phyloP scores from a whole-genome alignment of 1,140 invertebrate genomes.

The Scaptomyza pallida region DNA sequence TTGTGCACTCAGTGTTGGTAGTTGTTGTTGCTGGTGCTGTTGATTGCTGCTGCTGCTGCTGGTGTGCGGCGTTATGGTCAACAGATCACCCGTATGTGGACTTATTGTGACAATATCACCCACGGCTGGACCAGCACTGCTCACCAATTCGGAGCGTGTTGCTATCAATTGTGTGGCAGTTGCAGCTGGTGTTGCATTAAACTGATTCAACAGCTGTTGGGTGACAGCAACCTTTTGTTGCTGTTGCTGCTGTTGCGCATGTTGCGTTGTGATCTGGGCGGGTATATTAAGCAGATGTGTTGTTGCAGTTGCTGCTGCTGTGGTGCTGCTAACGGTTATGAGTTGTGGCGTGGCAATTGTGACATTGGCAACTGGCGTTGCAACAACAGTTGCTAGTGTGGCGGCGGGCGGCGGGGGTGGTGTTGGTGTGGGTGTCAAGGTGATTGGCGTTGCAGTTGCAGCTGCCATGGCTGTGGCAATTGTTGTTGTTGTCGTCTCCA shows the following conservation, averaged over 20 bases:
- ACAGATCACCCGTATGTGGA: slow-evolving; percentile 43
- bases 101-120: slow-evolving; percentile 78
- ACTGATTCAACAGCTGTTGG: slow-evolving; percentile 65
- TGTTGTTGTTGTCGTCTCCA: slow-evolving; percentile 1
- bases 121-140: slow-evolving; percentile 64
- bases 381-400: background rate
- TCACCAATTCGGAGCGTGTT: slow-evolving; percentile 56
- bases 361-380: slow-evolving; percentile 1
- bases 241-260: slow-evolving; percentile 22
- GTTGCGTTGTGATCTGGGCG: slow-evolving; percentile 66
- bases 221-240: slow-evolving; percentile 46
- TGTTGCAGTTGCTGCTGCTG: slow-evolving; percentile 26
- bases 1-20: slow-evolving; percentile 63
- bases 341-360: slow-evolving; percentile 5
- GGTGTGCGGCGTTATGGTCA: slow-evolving; percentile 65
- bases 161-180: slow-evolving; percentile 57
- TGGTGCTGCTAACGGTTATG: slow-evolving; percentile 9
- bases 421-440: background rate
- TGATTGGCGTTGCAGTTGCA: background rate
- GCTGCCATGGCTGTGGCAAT: background rate
- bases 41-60: slow-evolving; percentile 56
- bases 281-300: slow-evolving; percentile 66
- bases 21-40: slow-evolving; percentile 61
- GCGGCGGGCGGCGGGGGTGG: background rate
- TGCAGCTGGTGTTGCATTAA: slow-evolving; percentile 34